Evolutionary conservation across 2,888 invertebrate species (phyloP).

Genomic region (Pegoplata infirma): DNA sequence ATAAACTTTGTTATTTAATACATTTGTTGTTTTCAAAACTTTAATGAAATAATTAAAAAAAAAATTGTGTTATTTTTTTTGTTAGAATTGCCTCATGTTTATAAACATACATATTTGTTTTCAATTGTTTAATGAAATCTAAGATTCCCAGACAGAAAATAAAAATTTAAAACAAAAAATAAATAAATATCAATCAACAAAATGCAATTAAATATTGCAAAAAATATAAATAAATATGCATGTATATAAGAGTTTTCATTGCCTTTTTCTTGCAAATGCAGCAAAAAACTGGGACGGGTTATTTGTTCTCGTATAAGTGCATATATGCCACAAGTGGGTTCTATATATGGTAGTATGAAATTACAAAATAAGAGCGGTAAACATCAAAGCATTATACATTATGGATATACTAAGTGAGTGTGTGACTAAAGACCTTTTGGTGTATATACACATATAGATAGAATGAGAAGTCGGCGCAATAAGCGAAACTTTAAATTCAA

Average conservation of each 20-base stretch:
- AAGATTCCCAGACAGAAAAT: slow-evolving; percentile 38
- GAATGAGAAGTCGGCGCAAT: too few relatives aligned
- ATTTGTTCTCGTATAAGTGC: slow-evolving; percentile 17
- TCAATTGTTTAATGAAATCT: slow-evolving; percentile 31
- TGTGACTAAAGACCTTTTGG: neutral
- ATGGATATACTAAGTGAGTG: neutral
- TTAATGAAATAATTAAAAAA: too few relatives aligned
- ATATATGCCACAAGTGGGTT: neutral
- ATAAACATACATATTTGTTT: neutral
- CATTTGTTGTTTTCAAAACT: too few relatives aligned
- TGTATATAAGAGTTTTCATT: too few relatives aligned
- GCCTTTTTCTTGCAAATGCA: slow-evolving; percentile 43
- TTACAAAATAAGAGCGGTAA: slow-evolving; percentile 49
- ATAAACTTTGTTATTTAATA: too few relatives aligned
- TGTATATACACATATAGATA: too few relatives aligned
- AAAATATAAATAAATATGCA: slow-evolving; percentile 1
- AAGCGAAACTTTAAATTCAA: too few relatives aligned
- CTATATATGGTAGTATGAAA: slow-evolving; percentile 40
- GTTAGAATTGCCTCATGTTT: too few relatives aligned
- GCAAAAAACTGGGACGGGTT: slow-evolving; percentile 46
- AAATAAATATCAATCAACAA: slow-evolving; percentile 45
- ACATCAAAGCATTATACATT: slow-evolving; percentile 41
- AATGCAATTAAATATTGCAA: slow-evolving; percentile 52
- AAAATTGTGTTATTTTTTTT: neutral
- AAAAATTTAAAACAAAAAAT: slow-evolving; percentile 18